Evolutionary conservation across 2,113 vertebrate genomes (phyloP).

Genomic region (Nycticebus coucang): DNA sequence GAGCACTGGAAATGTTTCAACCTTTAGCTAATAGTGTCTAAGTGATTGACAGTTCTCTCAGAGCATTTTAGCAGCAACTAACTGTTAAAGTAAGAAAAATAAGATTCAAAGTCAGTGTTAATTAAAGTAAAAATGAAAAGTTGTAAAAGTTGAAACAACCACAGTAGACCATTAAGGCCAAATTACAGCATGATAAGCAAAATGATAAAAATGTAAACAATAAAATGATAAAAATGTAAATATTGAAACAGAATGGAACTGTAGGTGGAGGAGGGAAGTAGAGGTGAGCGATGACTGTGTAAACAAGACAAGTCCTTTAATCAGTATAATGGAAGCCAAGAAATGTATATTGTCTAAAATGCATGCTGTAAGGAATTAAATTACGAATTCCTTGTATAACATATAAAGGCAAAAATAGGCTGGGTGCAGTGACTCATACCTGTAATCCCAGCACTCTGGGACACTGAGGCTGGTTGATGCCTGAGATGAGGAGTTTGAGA

Average conservation of each 20-base stretch:
- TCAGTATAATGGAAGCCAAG: not conserved
- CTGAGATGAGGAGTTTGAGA: too few relatives aligned
- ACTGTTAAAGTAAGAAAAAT: not conserved
- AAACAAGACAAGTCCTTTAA: not conserved
- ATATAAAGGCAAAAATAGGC: not conserved
- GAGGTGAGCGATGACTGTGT: not conserved
- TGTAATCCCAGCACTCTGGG: too few relatives aligned
- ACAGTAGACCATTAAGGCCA: not conserved
- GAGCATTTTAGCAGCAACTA: not conserved
- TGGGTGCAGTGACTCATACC: too few relatives aligned
- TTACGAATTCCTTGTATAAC: not conserved
- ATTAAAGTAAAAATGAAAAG: not conserved
- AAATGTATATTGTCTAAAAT: not conserved
- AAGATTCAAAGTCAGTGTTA: not conserved
- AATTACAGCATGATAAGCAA: not conserved
- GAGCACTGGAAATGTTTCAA: not conserved
- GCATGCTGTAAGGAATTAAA: not conserved
- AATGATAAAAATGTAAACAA: not conserved
- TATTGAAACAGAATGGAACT: accelerated
- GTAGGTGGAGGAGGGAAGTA: not conserved
- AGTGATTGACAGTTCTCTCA: not conserved
- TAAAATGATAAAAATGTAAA: not conserved
- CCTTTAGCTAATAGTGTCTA: not conserved
- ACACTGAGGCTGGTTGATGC: too few relatives aligned
- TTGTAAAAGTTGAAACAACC: not conserved